Base-by-base conservation (phyloP, 1,140 invertebrate genomes). In the Drosophila sp. region DNA sequence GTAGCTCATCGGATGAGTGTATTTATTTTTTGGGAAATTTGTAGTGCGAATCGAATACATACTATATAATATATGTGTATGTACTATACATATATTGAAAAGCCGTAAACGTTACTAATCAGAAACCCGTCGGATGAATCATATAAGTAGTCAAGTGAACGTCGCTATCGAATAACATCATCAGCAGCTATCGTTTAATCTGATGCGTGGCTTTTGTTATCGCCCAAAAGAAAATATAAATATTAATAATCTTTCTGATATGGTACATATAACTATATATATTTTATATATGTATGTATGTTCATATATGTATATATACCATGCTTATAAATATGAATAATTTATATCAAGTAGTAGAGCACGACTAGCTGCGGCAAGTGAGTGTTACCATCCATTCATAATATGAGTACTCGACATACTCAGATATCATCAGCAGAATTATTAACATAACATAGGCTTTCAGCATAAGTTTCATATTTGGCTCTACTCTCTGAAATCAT, bases 161-260 rank as follows among this genome's bases (percentile, higher is more conserved):
- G 59, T 32, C 32, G 36, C 21, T 71, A 71, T 71, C 67, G 59
- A 50, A 54, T 71, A 56, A 57, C 48, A 71, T 64, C 59, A 64
- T 59, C 67, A 21, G 32, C 59, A 38, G 59, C 61, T 64, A 71
- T 71, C 61, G 67, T 43, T 64, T 56, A 71, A 71, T 71, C 67
- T 71, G 67, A 71, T 71, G 67, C 67, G 67, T 64, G 67, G 67
- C 67, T 27, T 38, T 63, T 63, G 59, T 65, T 71, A 71, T 64
- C 67, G 62, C 32, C n/a, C 27, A 41, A 59, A 13, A 29, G 9
- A 48, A 56, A 57, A 14, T n/a, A 58, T 21, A 34, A 54, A 38
- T 27, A 43, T 21, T 21, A 1, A 63, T 53, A 54, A 63, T 66
- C 29, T 29, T 25, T 29, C 27, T 66, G 53, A 66, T 66, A 66